Evolutionary conservation across 2,797 vertebrate species (phyloP).

Genomic region (Cyclopterus lumpus): DNA sequence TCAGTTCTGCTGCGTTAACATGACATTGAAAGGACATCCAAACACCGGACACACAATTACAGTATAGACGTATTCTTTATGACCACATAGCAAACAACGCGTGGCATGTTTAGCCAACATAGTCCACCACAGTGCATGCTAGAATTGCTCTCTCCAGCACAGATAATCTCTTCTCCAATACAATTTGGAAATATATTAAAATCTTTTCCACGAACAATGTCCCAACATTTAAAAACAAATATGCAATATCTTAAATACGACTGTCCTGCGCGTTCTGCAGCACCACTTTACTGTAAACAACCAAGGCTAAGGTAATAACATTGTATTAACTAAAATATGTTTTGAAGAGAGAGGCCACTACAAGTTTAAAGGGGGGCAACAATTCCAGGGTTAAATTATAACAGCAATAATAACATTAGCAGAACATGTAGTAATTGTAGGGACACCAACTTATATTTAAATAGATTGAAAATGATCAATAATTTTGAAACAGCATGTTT

Average conservation of each 20-base stretch:
- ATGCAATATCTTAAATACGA: background rate
- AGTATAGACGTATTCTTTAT: constrained; percentile 15
- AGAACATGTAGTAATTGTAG: background rate
- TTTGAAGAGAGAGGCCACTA: background rate
- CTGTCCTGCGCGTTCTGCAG: background rate
- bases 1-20: background rate
- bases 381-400: background rate
- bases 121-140: background rate
- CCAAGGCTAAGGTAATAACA: background rate
- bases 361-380: background rate
- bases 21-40: constrained; percentile 24
- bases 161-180: background rate
- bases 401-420: background rate
- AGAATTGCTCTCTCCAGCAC: background rate
- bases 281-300: constrained; percentile 8
- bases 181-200: background rate
- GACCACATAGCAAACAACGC: constrained; percentile 39
- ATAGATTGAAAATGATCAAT: background rate
- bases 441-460: background rate
- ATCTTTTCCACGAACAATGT: background rate
- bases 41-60: constrained; percentile 38
- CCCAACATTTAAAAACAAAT: constrained; percentile 2
- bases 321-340: background rate
- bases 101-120: constrained; percentile 5
- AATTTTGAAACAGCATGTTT: background rate